Percentiles rank a stretch among this genome's conserved stretches.
Evolutionary conservation across 2,888 invertebrate genomes (phyloP).

Genomic region (Cerastis leucographa): DNA sequence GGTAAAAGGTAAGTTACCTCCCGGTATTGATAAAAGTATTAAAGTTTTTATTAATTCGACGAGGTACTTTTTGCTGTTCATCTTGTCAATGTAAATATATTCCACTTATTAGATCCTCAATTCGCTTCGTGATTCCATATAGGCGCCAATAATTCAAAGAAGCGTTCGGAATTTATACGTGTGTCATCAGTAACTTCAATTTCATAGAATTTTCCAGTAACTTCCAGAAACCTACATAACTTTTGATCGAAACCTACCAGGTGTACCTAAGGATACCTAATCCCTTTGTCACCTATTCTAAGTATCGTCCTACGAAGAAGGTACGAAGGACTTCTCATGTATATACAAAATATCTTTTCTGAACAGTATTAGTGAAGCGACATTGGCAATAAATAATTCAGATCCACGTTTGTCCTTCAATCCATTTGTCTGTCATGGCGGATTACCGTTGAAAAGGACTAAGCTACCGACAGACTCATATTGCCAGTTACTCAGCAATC

Average conservation of each 20-base stretch:
- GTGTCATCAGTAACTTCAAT: background rate
- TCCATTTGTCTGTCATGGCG: conserved; percentile 61
- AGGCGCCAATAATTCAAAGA: background rate
- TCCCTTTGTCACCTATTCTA: conserved; percentile 31
- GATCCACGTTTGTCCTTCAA: conserved; percentile 62
- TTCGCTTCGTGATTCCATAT: background rate
- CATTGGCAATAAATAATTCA: conserved; percentile 66
- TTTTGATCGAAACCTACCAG: background rate
- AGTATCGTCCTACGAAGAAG: conserved; percentile 9
- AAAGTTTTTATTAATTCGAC: conserved; percentile 26
- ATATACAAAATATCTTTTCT: conserved; percentile 50
- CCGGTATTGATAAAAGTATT: conserved; percentile 30
- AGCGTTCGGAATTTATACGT: background rate
- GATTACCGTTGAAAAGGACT: conserved; percentile 64
- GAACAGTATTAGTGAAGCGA: conserved; percentile 48
- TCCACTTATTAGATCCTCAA: conserved; percentile 8
- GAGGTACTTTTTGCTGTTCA: conserved; percentile 14
- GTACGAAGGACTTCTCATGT: conserved; percentile 8
- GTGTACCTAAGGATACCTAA: conserved; percentile 23
- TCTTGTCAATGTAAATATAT: conserved; percentile 2
- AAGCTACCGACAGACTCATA: conserved; percentile 40
- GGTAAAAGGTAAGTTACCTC: background rate
- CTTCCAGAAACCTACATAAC: background rate
- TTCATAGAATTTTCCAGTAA: background rate
- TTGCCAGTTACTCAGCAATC: conserved; percentile 30